These are phyloP conservation scores for Arion vulgaris DNA, from an alignment of 1,140 invertebrate genomes.

Conservation along the genomic window DNA sequence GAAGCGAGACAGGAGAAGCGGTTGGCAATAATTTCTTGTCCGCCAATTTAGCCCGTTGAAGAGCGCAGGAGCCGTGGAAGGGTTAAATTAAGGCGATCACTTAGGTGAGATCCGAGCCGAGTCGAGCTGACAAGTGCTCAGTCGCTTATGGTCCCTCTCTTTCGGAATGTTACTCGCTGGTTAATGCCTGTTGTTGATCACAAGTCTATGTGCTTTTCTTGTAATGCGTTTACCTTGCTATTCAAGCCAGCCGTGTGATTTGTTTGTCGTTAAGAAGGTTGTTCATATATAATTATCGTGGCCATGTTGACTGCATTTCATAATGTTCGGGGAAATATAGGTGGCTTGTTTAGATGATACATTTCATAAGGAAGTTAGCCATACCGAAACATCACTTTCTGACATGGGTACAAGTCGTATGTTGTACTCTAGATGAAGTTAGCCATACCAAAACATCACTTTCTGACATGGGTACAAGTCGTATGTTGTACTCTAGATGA, in stretches of 20 bases:
- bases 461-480: too few species aligned
- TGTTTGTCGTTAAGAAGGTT: too few species aligned
- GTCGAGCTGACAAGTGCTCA: slow-evolving; percentile 15
- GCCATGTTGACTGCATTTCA: background rate
- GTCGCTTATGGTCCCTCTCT: background rate
- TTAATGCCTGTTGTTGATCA: background rate
- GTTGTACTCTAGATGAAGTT: too few species aligned
- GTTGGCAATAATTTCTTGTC: slow-evolving; percentile 12
- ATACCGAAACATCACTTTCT: too few species aligned
- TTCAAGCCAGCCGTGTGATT: background rate
- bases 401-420: too few species aligned
- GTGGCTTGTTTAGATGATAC: background rate
- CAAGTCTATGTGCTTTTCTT: background rate
- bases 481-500: too few species aligned
- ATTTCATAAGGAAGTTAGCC: background rate
- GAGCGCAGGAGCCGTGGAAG: slow-evolving; percentile 12
- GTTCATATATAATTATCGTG: too few species aligned
- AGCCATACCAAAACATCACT: too few species aligned
- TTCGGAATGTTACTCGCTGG: background rate
- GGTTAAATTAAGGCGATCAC: slow-evolving; percentile 18
- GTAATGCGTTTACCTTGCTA: background rate
- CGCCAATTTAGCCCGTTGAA: slow-evolving; percentile 16
- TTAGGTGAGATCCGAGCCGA: background rate
- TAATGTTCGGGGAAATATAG: background rate
- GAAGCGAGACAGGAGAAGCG: slow-evolving; percentile 9